These are phyloP conservation scores for Drosophila parvula DNA, from an alignment of 1,140 invertebrate genomes.

Conservation along the genomic window DNA sequence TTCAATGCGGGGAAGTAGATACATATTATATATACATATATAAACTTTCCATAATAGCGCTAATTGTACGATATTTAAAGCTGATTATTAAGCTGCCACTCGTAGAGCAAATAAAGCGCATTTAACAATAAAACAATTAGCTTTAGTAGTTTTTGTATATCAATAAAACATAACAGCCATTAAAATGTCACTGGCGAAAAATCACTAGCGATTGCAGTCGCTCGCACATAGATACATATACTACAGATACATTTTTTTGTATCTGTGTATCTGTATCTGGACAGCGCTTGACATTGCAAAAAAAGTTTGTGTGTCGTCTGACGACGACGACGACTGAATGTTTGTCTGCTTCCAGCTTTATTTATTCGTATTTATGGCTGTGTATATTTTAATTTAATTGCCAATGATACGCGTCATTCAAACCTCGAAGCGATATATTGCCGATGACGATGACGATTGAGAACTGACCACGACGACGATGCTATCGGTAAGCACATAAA, in stretches of 20 bases:
- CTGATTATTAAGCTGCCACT: constrained; percentile 80
- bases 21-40: constrained; percentile 17
- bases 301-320: constrained; percentile 24
- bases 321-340: not conserved
- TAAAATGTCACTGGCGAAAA: constrained; percentile 81
- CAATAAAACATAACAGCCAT: constrained; percentile 81
- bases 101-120: constrained; percentile 68
- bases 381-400: constrained; percentile 79
- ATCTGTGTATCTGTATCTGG: constrained; percentile 29
- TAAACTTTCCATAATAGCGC: constrained; percentile 68
- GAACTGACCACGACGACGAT: constrained; percentile 48
- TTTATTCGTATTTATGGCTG: constrained; percentile 45
- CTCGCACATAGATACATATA: constrained; percentile 4
- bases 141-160: constrained; percentile 79
- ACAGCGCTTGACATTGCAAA: constrained; percentile 68
- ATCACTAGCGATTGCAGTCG: constrained; percentile 50
- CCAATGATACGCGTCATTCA: constrained; percentile 81
- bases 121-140: constrained; percentile 83
- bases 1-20: constrained; percentile 16
- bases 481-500: constrained; percentile 29
- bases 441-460: constrained; percentile 51
- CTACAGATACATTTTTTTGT: constrained; percentile 17
- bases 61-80: constrained; percentile 79
- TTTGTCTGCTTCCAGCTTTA: constrained; percentile 42
- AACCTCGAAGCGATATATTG: constrained; percentile 73